phyloP scores from a whole-genome alignment of 2,797 vertebrate species.

The Melanotaenia nigrans region DNA sequence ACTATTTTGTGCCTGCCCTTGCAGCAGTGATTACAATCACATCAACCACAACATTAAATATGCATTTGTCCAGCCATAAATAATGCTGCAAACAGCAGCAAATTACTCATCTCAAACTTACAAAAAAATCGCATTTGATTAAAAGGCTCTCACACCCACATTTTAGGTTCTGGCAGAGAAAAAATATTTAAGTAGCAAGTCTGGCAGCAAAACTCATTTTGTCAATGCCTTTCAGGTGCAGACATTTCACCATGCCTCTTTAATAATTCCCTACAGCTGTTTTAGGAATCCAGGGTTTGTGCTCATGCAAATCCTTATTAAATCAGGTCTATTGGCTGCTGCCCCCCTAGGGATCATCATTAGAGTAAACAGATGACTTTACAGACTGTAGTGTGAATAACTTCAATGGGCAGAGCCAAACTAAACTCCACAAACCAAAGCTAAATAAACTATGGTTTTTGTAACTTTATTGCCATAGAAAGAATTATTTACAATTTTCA shows the following conservation, averaged over 20 bases:
- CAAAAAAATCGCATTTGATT: not conserved
- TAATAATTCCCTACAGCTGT: no score
- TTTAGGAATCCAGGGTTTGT: not conserved
- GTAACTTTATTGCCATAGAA: conserved; percentile 78
- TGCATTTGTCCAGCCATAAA: not conserved
- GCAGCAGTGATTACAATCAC: not conserved
- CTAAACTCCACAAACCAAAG: conserved; percentile 8
- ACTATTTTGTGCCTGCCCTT: not conserved
- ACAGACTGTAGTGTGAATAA: not conserved
- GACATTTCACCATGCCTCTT: no score
- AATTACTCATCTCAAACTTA: not conserved
- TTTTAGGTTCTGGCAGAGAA: not conserved
- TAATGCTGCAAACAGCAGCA: not conserved
- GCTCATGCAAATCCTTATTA: not conserved
- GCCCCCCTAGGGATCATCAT: not conserved
- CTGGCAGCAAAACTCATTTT: not conserved
- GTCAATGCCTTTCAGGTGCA: no score
- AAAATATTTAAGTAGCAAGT: not conserved
- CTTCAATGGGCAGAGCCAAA: not conserved
- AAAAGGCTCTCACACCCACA: not conserved
- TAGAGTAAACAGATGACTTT: not conserved
- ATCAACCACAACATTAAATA: not conserved
- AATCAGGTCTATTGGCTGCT: not conserved
- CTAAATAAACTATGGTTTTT: conserved; percentile 12
- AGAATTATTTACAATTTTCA: conserved; percentile 54